These are phyloP conservation scores for Drosophila parthenogenetica DNA, from an alignment of 2,888 invertebrate genomes.

Conservation along the genomic window DNA sequence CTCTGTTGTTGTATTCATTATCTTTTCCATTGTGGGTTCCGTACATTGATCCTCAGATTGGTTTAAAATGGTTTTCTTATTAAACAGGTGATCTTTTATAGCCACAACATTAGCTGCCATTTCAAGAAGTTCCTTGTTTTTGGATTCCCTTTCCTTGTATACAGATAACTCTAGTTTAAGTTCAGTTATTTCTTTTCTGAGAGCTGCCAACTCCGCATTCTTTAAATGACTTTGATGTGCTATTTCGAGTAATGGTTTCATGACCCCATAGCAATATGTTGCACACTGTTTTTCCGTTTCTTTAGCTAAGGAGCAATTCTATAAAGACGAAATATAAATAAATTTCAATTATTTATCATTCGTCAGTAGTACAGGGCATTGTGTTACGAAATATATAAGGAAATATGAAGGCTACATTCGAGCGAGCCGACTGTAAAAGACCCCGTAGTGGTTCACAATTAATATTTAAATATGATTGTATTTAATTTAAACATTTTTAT, in stretches of 20 bases:
- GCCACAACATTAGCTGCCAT: not conserved
- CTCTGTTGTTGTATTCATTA: not conserved
- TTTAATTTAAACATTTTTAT: too few species aligned
- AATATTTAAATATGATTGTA: too few species aligned
- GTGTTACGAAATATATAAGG: too few species aligned
- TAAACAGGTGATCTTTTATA: not conserved
- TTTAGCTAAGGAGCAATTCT: not conserved
- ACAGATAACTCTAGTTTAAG: constrained; percentile 1
- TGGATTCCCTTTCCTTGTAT: not conserved
- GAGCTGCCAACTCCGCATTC: constrained; percentile 1
- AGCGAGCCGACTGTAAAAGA: too few species aligned
- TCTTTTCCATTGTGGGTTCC: not conserved
- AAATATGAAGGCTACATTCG: too few species aligned
- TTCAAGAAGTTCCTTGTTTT: not conserved
- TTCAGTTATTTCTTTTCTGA: not conserved
- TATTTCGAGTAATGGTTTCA: constrained; percentile 11
- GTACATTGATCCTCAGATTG: not conserved
- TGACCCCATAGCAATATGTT: constrained; percentile 10
- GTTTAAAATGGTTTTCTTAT: not conserved
- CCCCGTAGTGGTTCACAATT: too few species aligned
- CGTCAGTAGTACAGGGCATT: too few species aligned
- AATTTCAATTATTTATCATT: not conserved
- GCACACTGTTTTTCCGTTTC: constrained; percentile 12
- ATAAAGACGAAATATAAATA: not conserved
- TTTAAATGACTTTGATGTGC: not conserved